Evolutionary conservation across 2,113 vertebrate species (phyloP), one percentile per base, ranked within the genome.

Genomic region (Alosa alosa): DNA sequence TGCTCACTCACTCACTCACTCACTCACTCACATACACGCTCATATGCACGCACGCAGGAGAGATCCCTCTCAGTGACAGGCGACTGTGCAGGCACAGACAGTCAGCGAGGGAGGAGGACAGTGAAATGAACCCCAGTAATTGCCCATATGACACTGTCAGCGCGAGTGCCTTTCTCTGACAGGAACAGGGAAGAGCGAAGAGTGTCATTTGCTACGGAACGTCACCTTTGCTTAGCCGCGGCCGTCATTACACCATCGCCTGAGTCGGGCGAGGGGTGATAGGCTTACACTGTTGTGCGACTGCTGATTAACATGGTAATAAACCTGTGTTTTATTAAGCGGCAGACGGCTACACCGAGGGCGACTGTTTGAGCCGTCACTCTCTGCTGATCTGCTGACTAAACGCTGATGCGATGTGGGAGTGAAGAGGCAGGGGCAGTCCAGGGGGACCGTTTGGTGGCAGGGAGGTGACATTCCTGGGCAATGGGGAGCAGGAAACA

Each of bases 231-330:
- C 85, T 75, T 78, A 81, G 60, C 20, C 31, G 44, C 55, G 41
- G 68, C 49, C 82, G 84, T 52, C 83, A 86, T 7, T 47, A 22
- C 36, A 55, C 50, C 44, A 11, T 36, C 25, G 31, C 64, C 11
- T 25, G 8, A 72, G 25, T 7, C 10, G 64, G 31, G 25, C 11
- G n/a, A 72, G 64, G 31, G 81, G 55, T 60, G 49, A 75, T 41
- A 49, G 15, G 7, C 57, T 84, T 57, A 13, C 2, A 17, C 64
- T 52, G 39, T 20, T 36, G 78, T 78, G 85, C 46, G 44, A 36
- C 60, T 81, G 47, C 82, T 83, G 11, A 85, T 83, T 52, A 25
- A 85, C 47, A 81, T 45, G 68, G 64, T 84, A 64, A 86, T 84
- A 82, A 88, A 83, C 36, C 52, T 36, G 11, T 78, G 68, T 81